phyloP scores from a whole-genome alignment of 2,113 vertebrate genomes.

The Propithecus coquereli region DNA sequence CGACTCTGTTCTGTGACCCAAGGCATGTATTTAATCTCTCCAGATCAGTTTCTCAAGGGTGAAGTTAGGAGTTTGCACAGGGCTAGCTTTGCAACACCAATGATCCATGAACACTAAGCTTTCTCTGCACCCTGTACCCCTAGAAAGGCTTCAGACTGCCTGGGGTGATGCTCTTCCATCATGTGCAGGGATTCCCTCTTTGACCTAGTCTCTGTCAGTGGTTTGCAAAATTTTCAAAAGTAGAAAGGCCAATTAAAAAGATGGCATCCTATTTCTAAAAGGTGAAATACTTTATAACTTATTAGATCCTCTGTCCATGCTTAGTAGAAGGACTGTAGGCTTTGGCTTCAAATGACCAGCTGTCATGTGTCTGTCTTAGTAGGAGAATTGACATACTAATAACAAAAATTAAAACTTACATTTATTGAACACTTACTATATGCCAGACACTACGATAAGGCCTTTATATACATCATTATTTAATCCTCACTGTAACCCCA shows the following conservation, averaged over 20 bases:
- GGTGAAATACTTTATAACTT: background rate
- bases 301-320: background rate
- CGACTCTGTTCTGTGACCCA: background rate
- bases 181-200: no score
- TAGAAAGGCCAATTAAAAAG: background rate
- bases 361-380: background rate
- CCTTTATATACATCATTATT: background rate
- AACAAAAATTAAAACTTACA: background rate
- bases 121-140: background rate
- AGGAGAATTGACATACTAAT: background rate
- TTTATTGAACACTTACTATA: background rate
- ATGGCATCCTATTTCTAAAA: background rate
- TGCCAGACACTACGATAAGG: background rate
- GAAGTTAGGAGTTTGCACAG: background rate
- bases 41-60: background rate
- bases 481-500: background rate
- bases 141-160: background rate
- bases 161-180: background rate
- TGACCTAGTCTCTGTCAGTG: background rate
- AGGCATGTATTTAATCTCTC: background rate
- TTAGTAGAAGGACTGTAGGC: background rate
- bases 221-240: background rate
- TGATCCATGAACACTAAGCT: accelerated
- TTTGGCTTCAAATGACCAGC: background rate
- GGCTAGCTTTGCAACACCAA: background rate